Percentiles rank a stretch among this genome's conserved stretches.
Conservation (phyloP, 2,888 invertebrate species). For the Candidula unifasciata region DNA sequence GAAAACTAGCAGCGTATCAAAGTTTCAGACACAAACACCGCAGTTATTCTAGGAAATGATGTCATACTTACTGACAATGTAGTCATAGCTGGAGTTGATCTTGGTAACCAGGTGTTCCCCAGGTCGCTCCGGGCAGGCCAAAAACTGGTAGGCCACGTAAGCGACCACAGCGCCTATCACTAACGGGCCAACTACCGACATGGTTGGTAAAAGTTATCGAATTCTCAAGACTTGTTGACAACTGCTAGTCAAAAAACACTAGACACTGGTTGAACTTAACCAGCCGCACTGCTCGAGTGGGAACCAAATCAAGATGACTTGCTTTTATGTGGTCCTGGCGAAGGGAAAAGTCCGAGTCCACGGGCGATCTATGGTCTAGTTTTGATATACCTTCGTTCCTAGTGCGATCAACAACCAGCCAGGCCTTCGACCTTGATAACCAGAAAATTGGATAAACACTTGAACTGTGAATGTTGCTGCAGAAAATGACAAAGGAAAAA, state of each 20-base stretch:
- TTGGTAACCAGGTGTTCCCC: conserved; percentile 9
- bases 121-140: background rate
- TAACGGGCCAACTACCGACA: background rate
- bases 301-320: background rate
- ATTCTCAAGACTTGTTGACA: background rate
- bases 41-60: background rate
- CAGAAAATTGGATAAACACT: too few species aligned
- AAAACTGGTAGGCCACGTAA: conserved; percentile 6
- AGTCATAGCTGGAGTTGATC: conserved; percentile 41
- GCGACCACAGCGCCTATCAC: background rate
- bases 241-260: background rate
- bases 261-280: background rate
- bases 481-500: too few species aligned
- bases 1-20: background rate
- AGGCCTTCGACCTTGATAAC: too few species aligned
- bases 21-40: background rate
- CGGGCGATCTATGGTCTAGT: too few species aligned
- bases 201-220: background rate
- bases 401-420: too few species aligned
- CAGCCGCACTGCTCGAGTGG: background rate
- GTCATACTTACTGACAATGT: conserved; percentile 44
- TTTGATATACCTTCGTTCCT: too few species aligned
- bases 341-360: too few species aligned
- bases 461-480: too few species aligned
- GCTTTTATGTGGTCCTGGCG: background rate